A percentile compares a stretch with the other conserved stretches of the same genome.
Evolutionary conservation across 1,140 invertebrate species (phyloP).

Genomic region (Spodoptera litura): DNA sequence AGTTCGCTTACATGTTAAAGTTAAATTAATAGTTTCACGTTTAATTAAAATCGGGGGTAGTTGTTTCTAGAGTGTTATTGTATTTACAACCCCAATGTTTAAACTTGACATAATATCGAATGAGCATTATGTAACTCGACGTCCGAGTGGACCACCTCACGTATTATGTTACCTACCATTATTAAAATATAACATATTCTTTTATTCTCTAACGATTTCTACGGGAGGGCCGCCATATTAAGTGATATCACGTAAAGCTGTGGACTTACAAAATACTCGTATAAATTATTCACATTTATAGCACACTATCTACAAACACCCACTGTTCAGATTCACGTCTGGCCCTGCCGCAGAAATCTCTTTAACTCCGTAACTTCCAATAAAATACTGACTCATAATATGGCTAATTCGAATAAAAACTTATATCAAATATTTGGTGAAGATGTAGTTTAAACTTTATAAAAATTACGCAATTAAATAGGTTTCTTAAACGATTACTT

Average conservation of each 20-base stretch:
- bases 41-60: conserved; percentile 73
- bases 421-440: conserved; percentile 86
- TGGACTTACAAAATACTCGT: conserved; percentile 85
- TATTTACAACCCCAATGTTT: conserved; percentile 78
- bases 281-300: conserved; percentile 86
- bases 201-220: conserved; percentile 74
- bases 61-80: conserved; percentile 62
- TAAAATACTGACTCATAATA: conserved; percentile 86
- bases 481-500: conserved; percentile 75
- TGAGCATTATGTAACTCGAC: conserved; percentile 78
- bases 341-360: conserved; percentile 79
- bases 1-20: conserved; percentile 69
- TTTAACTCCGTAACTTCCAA: conserved; percentile 77
- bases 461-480: conserved; percentile 80
- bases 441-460: conserved; percentile 77
- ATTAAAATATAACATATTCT: conserved; percentile 85
- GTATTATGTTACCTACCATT: conserved; percentile 67
- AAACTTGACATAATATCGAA: conserved; percentile 68
- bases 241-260: conserved; percentile 84
- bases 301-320: conserved; percentile 85
- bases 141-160: conserved; percentile 71
- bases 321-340: conserved; percentile 74
- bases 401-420: conserved; percentile 84
- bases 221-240: conserved; percentile 75
- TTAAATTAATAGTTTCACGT: conserved; percentile 75